These are phyloP conservation scores for Alosa alosa DNA, from an alignment of 2,113 vertebrate genomes.

Conservation along the genomic window DNA sequence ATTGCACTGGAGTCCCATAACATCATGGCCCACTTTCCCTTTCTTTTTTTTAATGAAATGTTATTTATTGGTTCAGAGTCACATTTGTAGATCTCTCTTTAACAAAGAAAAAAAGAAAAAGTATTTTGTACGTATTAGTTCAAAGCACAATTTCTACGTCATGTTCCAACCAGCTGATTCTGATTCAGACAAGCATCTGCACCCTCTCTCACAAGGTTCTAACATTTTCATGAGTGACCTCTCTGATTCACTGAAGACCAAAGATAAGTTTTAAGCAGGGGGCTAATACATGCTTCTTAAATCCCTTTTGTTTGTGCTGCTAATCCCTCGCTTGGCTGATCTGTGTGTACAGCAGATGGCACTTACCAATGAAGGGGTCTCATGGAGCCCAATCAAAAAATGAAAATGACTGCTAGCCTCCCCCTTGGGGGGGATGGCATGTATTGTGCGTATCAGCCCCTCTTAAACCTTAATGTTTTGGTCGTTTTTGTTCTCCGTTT, in stretches of 20 bases:
- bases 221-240: constrained; percentile 71
- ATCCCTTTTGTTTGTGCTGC: constrained; percentile 67
- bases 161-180: constrained; percentile 71
- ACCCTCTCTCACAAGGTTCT: constrained; percentile 62
- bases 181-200: constrained; percentile 68
- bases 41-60: constrained; percentile 72
- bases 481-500: constrained; percentile 77
- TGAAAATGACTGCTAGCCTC: constrained; percentile 49
- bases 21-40: constrained; percentile 66
- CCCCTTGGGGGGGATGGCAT: constrained; percentile 55
- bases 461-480: constrained; percentile 79
- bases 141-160: constrained; percentile 76
- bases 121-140: constrained; percentile 41
- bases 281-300: constrained; percentile 60
- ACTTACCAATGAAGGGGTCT: constrained; percentile 59
- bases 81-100: constrained; percentile 50
- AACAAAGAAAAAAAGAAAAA: constrained; percentile 18
- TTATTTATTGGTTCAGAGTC: constrained; percentile 83
- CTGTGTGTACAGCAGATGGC: constrained; percentile 70
- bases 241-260: constrained; percentile 79
- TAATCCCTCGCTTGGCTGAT: constrained; percentile 67
- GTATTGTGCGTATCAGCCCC: constrained; percentile 75
- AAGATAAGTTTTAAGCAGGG: constrained; percentile 83
- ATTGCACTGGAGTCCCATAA: constrained; percentile 78
- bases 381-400: constrained; percentile 46